Evolutionary conservation across 2,113 vertebrate genomes (phyloP), one percentile per base, ranked within the genome.

Genomic region (Ageneiosus marmoratus): DNA sequence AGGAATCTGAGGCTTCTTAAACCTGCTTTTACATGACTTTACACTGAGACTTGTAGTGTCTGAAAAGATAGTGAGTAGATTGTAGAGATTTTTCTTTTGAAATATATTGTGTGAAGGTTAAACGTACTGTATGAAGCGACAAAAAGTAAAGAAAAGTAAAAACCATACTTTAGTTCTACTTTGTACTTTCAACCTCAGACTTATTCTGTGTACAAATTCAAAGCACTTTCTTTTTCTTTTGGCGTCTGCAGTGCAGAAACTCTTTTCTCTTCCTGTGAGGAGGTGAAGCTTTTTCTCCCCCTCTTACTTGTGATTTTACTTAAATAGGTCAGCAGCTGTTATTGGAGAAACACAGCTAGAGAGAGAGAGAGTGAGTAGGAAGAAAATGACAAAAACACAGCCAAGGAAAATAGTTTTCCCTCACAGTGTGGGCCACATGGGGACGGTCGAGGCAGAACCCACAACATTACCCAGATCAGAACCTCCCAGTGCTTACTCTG

Each of bases 271-370:
- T 93, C 88, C 86, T 92, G 86, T 89, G 86, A 88, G 89, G 90
- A 88, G 88, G 67, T 90, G 83, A 92, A 90, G 88, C 88, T 76
- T 85, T 87, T 83, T 77, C 62, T 81, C 82, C 81, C 79, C 84
- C 83, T 85, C 79, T 88, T 91, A 86, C 80, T 80, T 83, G 86
- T 89, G 87, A 92, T 90, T 92, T 89, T 85, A 18, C 79, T 89
- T 90, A 93, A 94, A 93, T 94, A 90, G 92, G 93, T 93, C 91
- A 93, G 90, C 93, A 93, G 92, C 93, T 94, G 92, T 93, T 89
- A 85, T 84, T 84, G 83, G 85, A 87, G 77, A 84, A 50, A 44
- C 70, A 83, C 22, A 77, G 73, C 18, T 22, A 29, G 37, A 48
- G 77, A 48, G 20, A 78, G 76, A 72, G 48, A 86, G 75, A 46